These are phyloP conservation scores for Tryphoninae sp. DNA, from an alignment of 2,888 invertebrate genomes.

Conservation along the genomic window DNA sequence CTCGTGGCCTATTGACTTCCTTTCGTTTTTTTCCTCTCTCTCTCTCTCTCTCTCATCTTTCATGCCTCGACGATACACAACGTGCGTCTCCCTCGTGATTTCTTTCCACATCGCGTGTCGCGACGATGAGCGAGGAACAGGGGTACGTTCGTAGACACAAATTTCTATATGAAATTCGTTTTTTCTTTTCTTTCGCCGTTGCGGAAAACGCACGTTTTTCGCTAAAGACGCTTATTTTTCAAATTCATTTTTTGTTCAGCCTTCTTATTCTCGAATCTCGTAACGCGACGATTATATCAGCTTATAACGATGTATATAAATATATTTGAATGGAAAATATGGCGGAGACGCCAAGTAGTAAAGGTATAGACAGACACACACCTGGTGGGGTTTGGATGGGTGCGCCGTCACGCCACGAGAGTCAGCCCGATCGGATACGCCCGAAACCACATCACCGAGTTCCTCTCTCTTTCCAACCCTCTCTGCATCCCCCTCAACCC, in stretches of 20 bases:
- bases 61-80: slow-evolving; percentile 46
- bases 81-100: slow-evolving; percentile 21
- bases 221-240: too few species aligned
- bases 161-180: slow-evolving; percentile 1
- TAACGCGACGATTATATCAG: background rate
- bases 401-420: slow-evolving; percentile 52
- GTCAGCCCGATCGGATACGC: slow-evolving; percentile 61
- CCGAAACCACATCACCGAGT: slow-evolving; percentile 60
- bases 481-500: slow-evolving; percentile 17
- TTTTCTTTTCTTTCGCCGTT: slow-evolving; percentile 12
- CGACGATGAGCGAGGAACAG: slow-evolving; percentile 33
- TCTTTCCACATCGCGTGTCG: slow-evolving; percentile 3
- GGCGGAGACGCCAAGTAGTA: slow-evolving; percentile 27
- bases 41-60: slow-evolving; percentile 25
- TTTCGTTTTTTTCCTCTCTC: slow-evolving; percentile 37
- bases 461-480: slow-evolving; percentile 47
- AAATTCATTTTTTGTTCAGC: background rate
- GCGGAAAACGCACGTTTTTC: slow-evolving; percentile 4
- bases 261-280: background rate
- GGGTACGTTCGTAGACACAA: slow-evolving; percentile 37
- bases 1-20: slow-evolving; percentile 56
- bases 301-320: background rate
- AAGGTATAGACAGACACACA: slow-evolving; percentile 38
- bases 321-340: slow-evolving; percentile 44
- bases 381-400: slow-evolving; percentile 55